Conservation (phyloP, 2,888 invertebrate genomes). For the Conops quadrifasciatus region DNA sequence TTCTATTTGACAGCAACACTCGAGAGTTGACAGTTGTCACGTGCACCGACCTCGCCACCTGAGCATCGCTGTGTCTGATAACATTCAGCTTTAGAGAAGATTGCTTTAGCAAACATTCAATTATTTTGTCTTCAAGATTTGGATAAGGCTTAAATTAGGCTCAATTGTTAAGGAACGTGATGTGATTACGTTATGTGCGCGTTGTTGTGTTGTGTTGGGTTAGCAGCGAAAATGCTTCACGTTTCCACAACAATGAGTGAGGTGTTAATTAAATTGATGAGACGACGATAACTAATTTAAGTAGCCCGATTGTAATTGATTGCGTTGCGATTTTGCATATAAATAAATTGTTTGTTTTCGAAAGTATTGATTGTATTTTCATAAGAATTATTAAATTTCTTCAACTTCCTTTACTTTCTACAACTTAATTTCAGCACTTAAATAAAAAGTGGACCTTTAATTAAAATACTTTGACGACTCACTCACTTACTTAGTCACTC, state of each 20-base stretch:
- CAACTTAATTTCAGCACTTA: too few relatives aligned
- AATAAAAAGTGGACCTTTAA: too few relatives aligned
- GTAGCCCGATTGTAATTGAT: not conserved
- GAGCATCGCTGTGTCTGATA: not conserved
- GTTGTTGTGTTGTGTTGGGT: not conserved
- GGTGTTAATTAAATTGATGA: conserved; percentile 11
- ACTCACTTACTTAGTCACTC: too few relatives aligned
- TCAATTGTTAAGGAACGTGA: conserved; percentile 15
- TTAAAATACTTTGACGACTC: too few relatives aligned
- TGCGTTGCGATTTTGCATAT: too few relatives aligned
- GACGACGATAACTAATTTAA: conserved; percentile 7
- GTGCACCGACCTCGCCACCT: not conserved
- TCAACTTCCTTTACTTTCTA: too few relatives aligned
- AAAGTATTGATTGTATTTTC: too few relatives aligned
- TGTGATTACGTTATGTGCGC: not conserved
- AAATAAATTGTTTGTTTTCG: too few relatives aligned
- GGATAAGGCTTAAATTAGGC: conserved; percentile 11
- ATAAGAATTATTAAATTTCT: too few relatives aligned
- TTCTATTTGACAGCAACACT: not conserved
- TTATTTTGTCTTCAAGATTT: conserved; percentile 2
- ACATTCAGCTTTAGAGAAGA: not conserved
- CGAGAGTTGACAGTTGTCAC: conserved; percentile 12
- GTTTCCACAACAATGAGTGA: not conserved
- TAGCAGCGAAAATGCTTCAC: not conserved
- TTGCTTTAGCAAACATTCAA: not conserved